These are phyloP conservation scores for Notoglanidium macrostoma DNA, from an alignment of 2,797 vertebrate species.

Conservation along the genomic window DNA sequence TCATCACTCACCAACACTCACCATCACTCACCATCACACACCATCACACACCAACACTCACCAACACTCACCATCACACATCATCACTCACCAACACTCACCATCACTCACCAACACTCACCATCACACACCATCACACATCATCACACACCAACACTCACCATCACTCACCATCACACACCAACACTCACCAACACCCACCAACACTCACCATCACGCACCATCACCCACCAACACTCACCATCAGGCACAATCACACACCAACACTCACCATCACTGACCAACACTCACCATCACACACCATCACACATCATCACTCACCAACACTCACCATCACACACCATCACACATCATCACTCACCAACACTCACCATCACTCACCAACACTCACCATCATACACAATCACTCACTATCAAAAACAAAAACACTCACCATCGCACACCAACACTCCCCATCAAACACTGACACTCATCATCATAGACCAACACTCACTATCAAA, in stretches of 20 bases:
- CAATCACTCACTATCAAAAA: no score
- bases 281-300: not conserved
- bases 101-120: not conserved
- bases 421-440: not conserved
- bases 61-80: not conserved
- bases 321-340: no score
- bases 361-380: no score
- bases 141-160: not conserved
- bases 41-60: not conserved
- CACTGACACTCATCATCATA: not conserved
- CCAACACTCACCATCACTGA: not conserved
- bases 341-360: no score
- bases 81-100: not conserved
- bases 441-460: not conserved
- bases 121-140: not conserved
- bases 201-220: not conserved
- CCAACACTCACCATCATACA: not conserved
- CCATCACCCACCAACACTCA: not conserved
- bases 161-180: not conserved
- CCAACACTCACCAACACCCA: not conserved
- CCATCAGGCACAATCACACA: not conserved
- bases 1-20: not conserved
- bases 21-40: not conserved
- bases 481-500: not conserved
- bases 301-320: no score